Conservation (phyloP, 1,140 invertebrate species). For the Hyles vespertilio region DNA sequence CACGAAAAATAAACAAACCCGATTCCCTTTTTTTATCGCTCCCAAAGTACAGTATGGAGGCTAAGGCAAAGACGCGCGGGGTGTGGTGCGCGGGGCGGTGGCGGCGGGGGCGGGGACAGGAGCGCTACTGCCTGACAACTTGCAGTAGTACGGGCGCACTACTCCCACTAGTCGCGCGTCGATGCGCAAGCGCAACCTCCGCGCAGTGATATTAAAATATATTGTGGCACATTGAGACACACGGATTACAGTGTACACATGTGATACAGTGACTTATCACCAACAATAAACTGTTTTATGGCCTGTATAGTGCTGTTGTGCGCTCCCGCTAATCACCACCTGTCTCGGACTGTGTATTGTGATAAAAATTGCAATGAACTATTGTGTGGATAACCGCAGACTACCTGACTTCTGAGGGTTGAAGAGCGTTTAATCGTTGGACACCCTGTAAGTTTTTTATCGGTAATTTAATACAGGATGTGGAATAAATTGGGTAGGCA, state of each 20-base stretch:
- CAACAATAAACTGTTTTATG: conserved; percentile 58
- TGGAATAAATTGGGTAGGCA: conserved; percentile 69
- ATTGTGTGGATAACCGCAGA: conserved; percentile 45
- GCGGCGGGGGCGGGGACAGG: conserved; percentile 43
- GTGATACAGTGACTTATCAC: conserved; percentile 20
- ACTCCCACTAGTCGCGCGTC: conserved; percentile 58
- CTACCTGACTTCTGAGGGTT: conserved; percentile 63
- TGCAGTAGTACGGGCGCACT: conserved; percentile 63
- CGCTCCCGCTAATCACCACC: conserved; percentile 64
- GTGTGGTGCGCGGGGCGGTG: conserved; percentile 10
- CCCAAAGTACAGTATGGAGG: conserved; percentile 60
- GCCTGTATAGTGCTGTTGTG: conserved; percentile 62
- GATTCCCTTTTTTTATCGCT: conserved; percentile 70
- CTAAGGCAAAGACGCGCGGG: conserved; percentile 31
- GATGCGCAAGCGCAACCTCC: conserved; percentile 55
- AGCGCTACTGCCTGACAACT: conserved; percentile 65
- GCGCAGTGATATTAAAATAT: conserved; percentile 32
- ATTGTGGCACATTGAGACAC: conserved; percentile 8
- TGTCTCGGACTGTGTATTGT: conserved; percentile 69
- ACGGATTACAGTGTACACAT: conserved; percentile 64
- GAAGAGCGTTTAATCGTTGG: conserved; percentile 45
- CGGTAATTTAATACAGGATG: conserved; percentile 70
- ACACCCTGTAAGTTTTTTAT: conserved; percentile 60
- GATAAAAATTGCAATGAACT: conserved; percentile 69
- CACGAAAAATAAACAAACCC: conserved; percentile 71